Conservation (phyloP, 2,113 vertebrate genomes). For the Asarcornis scutulata region DNA sequence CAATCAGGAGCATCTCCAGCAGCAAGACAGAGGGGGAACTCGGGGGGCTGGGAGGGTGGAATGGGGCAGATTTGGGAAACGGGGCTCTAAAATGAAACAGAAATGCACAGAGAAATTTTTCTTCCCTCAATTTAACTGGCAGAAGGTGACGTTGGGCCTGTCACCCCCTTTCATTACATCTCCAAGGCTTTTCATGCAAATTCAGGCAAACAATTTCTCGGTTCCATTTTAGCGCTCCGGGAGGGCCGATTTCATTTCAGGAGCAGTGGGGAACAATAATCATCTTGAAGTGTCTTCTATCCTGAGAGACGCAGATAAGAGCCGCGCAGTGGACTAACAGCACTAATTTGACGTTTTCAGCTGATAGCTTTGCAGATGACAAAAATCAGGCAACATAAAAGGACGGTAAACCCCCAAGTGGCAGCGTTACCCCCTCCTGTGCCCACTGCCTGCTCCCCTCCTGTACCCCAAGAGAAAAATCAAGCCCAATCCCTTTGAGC, state of each 20-base stretch:
- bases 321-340: slow-evolving; percentile 57
- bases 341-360: slow-evolving; percentile 64
- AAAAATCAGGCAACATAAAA: slow-evolving; percentile 66
- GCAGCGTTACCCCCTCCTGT: slow-evolving; percentile 15
- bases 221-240: slow-evolving; percentile 62
- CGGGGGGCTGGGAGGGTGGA: rapidly evolving
- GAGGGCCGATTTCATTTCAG: slow-evolving; percentile 71
- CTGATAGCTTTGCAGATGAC: slow-evolving; percentile 71
- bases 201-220: slow-evolving; percentile 71
- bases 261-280: slow-evolving; percentile 61
- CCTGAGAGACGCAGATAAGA: slow-evolving; percentile 77
- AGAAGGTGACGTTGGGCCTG: slow-evolving; percentile 49
- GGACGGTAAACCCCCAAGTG: slow-evolving; percentile 16
- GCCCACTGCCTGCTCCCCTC: neutral
- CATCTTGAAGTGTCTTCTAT: slow-evolving; percentile 72
- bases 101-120: slow-evolving; percentile 7
- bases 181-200: slow-evolving; percentile 75
- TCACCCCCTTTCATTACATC: slow-evolving; percentile 62
- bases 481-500: neutral
- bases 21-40: neutral
- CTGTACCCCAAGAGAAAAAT: neutral
- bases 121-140: neutral
- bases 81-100: slow-evolving; percentile 13
- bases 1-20: neutral
- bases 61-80: neutral